Base-by-base conservation (phyloP, 2,888 invertebrate species). In the Pammene fasciana region DNA sequence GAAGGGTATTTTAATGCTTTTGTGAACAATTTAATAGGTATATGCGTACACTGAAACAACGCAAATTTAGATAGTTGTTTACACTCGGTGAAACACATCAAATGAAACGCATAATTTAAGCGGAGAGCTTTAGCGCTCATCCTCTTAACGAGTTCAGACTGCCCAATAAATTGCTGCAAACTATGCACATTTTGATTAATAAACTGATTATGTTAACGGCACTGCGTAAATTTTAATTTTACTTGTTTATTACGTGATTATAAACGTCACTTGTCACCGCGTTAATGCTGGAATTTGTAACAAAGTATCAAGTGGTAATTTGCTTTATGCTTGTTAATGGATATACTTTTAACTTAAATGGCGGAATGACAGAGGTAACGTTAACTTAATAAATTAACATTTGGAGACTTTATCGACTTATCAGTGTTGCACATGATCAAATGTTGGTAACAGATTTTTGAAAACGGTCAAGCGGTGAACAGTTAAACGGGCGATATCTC, bases 121-220 rank as follows among this genome's bases (percentile, higher is more conserved):
- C 78, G 70, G 77, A 81, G 80, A 82, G 86, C 84, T 86, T 87
- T 85, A 80, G 76, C 80, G 79, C 77, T 85, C 84, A 89, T 88
- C 86, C 89, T 82, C 83, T 83, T 88, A 87, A 88, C 84, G 86
- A 86, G 85, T 79, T 85, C 77, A 71, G 79, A 80, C 81, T 86
- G 83, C 85, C 85, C 84, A 82, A 87, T 88, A 88, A 88, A 89
- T 88, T 86, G 80, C 82, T 83, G 82, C 76, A 79, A 84, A 84
- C 83, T 85, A 83, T 83, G 81, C 81, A 80, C 78, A 82, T 85
- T 86, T 81, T 85, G 85, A 88, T 87, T 86, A 85, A 86, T 87
- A 87, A 86, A 86, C 81, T 83, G 84, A 85, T 86, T 83, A 86
- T 84, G 80, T 83, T 82, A 82, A 86, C 84, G 80, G 77, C 78